Evolutionary conservation across 2,113 vertebrate genomes (phyloP), one percentile per base, ranked within the genome.

Genomic region (Ancistrus triradiatus): DNA sequence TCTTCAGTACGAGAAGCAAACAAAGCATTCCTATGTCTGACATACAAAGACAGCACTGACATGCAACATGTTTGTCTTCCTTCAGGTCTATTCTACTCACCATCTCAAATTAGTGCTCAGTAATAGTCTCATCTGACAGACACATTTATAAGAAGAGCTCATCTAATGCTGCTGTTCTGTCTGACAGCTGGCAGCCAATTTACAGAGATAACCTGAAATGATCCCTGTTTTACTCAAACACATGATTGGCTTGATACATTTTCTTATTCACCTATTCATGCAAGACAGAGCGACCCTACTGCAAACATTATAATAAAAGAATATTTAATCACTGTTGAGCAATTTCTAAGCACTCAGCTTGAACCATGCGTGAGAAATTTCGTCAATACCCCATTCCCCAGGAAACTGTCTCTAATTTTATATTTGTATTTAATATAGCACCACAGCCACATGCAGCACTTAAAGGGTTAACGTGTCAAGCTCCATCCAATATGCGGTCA

Each of bases 401-500:
- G 69, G 77, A 74, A 79, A 80, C 79, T 75, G 71, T 69, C 28
- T 70, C 78, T 81, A 62, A 80, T 66, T 75, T 78, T 78, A 68
- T 55, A 21, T 77, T 84, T 77, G 73, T 74, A 77, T 77, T 77
- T 67, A 74, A 63, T 76, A 66, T 75, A 66, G 58, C 77, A 7
- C 46, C 10, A 14, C 42, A 8, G 50, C 24, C 28, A 24, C 47
- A 13, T 19, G 57, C 66, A 27, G 76, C 72, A 76, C 81, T 55
- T 75, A 61, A 68, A 80, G 79, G 78, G 85, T 88, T 85, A 89
- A 76, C 81, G 72, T 79, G 84, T 83, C 80, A 72, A 55, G 60
- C 58, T 65, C 63, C 74, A 72, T 87, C 83, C 81, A 78, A 75
- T 79, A 85, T 77, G 82, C 90, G 93, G 93, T 97, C 92, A 88